These are phyloP conservation scores for Siniperca undulata DNA, from an alignment of 2,797 vertebrate genomes.

Conservation along the genomic window DNA sequence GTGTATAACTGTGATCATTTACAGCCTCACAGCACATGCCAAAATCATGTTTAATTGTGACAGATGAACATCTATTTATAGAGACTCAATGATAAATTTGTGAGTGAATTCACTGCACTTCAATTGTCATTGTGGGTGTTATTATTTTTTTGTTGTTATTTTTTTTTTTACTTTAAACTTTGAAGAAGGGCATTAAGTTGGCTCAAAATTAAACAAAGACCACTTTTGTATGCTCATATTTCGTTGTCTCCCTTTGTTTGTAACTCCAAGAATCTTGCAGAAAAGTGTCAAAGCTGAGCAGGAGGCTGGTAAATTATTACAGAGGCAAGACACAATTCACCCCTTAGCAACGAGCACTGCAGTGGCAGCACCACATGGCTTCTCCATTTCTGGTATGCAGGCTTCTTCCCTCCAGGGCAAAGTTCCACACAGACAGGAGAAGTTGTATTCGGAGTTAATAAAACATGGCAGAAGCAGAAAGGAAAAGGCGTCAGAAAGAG, in stretches of 20 bases:
- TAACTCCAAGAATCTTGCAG: neutral
- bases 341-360: neutral
- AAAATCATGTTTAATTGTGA: neutral
- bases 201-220: neutral
- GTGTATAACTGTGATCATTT: neutral
- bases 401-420: neutral
- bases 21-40: neutral
- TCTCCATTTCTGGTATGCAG: neutral
- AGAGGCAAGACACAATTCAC: slow-evolving; percentile 5
- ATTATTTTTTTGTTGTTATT: too few relatives aligned
- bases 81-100: too few relatives aligned
- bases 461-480: slow-evolving; percentile 29
- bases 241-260: neutral
- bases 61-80: neutral
- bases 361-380: neutral
- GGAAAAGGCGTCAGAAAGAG: neutral
- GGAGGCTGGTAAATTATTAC: slow-evolving; percentile 25
- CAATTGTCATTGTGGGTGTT: neutral
- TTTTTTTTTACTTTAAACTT: too few relatives aligned
- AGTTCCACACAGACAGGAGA: slow-evolving; percentile 9
- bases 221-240: neutral
- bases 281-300: neutral
- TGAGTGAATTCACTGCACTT: neutral
- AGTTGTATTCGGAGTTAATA: slow-evolving; percentile 23
- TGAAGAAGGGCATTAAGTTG: neutral